Evolutionary conservation across 2,113 vertebrate genomes (phyloP).

Genomic region (Castor canadensis): DNA sequence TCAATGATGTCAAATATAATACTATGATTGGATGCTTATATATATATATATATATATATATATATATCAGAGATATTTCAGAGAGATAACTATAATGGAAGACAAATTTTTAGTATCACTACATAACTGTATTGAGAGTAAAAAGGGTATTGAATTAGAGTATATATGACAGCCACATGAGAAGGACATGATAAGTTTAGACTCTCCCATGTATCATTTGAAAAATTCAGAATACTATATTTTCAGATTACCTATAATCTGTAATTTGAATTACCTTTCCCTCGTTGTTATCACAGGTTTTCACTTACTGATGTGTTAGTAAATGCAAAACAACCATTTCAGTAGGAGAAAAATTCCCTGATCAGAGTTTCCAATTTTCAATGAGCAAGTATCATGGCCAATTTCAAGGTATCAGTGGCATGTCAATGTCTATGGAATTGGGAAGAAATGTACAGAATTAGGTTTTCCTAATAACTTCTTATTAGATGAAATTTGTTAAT

Average conservation of each 20-base stretch:
- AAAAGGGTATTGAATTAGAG: not conserved
- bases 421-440: not conserved
- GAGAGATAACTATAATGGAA: not conserved
- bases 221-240: not conserved
- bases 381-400: not conserved
- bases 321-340: not conserved
- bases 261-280: not conserved
- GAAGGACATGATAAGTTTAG: not conserved
- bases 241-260: not conserved
- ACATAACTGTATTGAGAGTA: not conserved
- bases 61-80: not conserved
- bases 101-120: not conserved
- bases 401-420: not conserved
- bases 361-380: not conserved
- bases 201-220: not conserved
- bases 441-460: not conserved
- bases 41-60: rapidly evolving
- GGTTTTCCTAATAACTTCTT: not conserved
- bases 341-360: too few relatives aligned
- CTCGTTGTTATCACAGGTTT: not conserved
- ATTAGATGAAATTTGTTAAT: not conserved
- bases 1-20: not conserved
- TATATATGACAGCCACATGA: not conserved
- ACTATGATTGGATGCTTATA: not conserved
- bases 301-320: not conserved